Evolutionary conservation across 2,888 invertebrate species (phyloP).

Genomic region (Emmelina monodactyla): DNA sequence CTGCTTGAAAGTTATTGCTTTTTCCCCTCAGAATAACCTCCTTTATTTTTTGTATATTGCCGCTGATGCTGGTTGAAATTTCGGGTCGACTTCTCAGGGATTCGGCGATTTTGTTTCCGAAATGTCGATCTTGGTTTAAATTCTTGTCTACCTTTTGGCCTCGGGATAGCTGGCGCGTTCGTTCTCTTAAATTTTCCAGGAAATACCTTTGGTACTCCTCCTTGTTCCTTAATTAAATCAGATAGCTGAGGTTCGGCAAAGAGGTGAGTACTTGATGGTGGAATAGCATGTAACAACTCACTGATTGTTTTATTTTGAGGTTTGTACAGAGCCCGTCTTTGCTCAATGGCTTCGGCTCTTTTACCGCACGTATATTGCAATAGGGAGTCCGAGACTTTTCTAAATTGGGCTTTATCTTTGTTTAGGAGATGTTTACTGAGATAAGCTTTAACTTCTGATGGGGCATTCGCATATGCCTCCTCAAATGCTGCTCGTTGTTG

Average conservation of each 20-base stretch:
- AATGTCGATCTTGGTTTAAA: too few relatives aligned
- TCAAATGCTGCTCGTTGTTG: slow-evolving; percentile 9
- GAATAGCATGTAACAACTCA: slow-evolving; percentile 13
- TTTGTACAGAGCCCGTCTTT: slow-evolving; percentile 7
- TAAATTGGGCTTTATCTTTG: slow-evolving; percentile 4
- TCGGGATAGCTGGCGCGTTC: too few relatives aligned
- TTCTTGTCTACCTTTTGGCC: too few relatives aligned
- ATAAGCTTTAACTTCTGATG: not conserved
- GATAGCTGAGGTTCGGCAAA: slow-evolving; percentile 12
- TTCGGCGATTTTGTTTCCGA: too few relatives aligned
- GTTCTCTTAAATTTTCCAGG: too few relatives aligned
- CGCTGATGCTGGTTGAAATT: too few relatives aligned
- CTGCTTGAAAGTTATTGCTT: too few relatives aligned
- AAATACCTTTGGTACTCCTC: slow-evolving; percentile 12
- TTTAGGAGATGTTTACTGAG: slow-evolving; percentile 6
- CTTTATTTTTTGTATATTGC: too few relatives aligned
- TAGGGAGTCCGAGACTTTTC: slow-evolving; percentile 8
- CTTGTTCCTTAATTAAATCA: slow-evolving; percentile 13
- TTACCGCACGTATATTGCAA: slow-evolving; percentile 12
- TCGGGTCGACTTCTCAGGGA: too few relatives aligned
- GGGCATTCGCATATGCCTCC: slow-evolving; percentile 5
- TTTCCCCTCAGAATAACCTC: too few relatives aligned
- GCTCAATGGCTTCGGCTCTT: slow-evolving; percentile 7
- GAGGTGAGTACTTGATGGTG: slow-evolving; percentile 14
- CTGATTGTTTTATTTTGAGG: slow-evolving; percentile 9